Evolutionary conservation across 2,797 vertebrate species (phyloP).

Genomic region (Acipenser ruthenus): DNA sequence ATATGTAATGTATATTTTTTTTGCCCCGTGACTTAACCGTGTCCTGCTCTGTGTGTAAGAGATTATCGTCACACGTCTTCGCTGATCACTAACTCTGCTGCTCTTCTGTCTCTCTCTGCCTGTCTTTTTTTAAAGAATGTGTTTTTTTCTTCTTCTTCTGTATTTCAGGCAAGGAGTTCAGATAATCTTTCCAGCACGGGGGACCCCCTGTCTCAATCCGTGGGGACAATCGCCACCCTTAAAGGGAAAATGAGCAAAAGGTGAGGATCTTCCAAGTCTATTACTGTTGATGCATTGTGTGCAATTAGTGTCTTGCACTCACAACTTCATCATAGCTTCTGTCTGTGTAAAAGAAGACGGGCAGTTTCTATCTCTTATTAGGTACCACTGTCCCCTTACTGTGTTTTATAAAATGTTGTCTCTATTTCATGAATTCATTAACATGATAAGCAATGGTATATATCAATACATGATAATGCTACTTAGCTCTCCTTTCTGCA

Average conservation of each 20-base stretch:
- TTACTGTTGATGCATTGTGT: not conserved
- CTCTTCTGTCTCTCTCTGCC: not conserved
- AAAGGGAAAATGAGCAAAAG: constrained; percentile 67
- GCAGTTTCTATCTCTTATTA: constrained; percentile 27
- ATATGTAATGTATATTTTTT: not conserved
- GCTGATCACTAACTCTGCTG: not conserved
- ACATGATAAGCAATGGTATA: no score
- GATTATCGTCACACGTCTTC: not conserved
- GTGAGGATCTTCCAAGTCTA: constrained; percentile 32
- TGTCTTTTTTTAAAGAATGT: not conserved
- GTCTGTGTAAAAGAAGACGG: constrained; percentile 25
- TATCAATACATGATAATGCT: no score
- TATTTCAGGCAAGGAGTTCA: constrained; percentile 59
- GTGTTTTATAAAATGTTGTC: no score
- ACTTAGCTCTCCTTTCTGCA: no score
- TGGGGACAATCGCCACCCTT: constrained; percentile 47
- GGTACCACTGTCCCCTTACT: not conserved
- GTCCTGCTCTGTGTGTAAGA: not conserved
- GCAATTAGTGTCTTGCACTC: not conserved
- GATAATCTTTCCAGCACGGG: constrained; percentile 66
- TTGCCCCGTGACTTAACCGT: not conserved
- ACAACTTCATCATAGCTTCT: not conserved
- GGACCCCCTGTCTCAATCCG: constrained; percentile 53
- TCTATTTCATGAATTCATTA: no score
- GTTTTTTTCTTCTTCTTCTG: not conserved